phyloP scores from a whole-genome alignment of 2,888 invertebrate genomes.

The Cheiracanthium punctorium region DNA sequence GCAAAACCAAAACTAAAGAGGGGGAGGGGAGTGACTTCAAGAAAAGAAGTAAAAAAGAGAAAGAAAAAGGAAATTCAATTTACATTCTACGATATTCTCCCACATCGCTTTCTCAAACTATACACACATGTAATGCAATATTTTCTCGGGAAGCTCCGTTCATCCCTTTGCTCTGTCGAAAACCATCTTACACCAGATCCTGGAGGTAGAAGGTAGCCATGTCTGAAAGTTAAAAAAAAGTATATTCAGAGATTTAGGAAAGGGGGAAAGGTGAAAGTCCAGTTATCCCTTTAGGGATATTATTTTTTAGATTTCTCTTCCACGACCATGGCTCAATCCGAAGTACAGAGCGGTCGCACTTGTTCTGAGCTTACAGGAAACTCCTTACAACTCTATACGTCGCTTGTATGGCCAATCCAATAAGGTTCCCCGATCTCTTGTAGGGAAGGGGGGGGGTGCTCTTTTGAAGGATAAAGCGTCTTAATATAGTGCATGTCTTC shows the following conservation, averaged over 20 bases:
- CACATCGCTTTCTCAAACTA: not conserved
- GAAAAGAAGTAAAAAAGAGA: not conserved
- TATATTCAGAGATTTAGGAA: not conserved
- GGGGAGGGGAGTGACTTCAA: not conserved
- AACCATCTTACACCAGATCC: slow-evolving; percentile 16
- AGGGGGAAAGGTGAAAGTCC: not conserved
- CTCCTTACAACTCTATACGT: slow-evolving; percentile 13
- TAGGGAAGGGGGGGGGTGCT: slow-evolving; percentile 33
- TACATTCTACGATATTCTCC: not conserved
- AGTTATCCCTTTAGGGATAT: not conserved
- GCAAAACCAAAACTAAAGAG: not conserved
- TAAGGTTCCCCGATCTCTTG: slow-evolving; percentile 43
- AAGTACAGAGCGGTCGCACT: slow-evolving; percentile 33
- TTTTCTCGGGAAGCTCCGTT: slow-evolving; percentile 5
- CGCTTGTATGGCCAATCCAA: slow-evolving; percentile 48
- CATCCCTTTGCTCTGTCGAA: slow-evolving; percentile 27
- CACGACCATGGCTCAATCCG: not conserved
- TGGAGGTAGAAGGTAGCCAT: not conserved
- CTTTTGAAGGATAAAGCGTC: not conserved
- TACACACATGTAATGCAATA: not conserved
- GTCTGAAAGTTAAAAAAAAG: not conserved
- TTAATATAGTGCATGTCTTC: not conserved
- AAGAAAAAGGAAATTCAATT: not conserved
- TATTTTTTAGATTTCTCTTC: not conserved
- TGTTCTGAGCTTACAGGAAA: slow-evolving; percentile 29